phyloP scores from a whole-genome alignment of 1,140 invertebrate genomes.

The Teleogryllus occipitalis region DNA sequence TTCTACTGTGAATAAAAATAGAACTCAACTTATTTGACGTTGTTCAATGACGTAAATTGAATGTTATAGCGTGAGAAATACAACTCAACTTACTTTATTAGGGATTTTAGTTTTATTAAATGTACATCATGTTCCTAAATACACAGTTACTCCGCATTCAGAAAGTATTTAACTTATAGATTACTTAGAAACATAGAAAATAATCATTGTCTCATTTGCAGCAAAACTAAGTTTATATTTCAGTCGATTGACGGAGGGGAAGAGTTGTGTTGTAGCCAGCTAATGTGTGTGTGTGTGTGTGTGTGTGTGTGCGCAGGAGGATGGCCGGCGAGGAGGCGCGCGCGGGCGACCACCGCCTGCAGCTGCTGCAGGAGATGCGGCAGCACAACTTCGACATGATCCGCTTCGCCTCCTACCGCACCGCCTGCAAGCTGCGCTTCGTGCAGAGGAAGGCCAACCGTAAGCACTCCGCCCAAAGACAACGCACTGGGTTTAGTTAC shows the following conservation, averaged over 20 bases:
- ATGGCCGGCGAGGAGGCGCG: slow-evolving; percentile 8
- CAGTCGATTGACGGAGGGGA: neutral
- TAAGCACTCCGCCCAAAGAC: slow-evolving; percentile 41
- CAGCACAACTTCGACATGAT: slow-evolving; percentile 93
- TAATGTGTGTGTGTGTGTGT: neutral
- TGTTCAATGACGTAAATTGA: too few relatives aligned
- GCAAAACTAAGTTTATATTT: neutral
- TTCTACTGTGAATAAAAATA: too few relatives aligned
- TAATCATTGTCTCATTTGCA: too few relatives aligned
- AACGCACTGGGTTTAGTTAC: too few relatives aligned
- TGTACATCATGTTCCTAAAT: too few relatives aligned
- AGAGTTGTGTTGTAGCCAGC: neutral
- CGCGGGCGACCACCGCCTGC: slow-evolving; percentile 49
- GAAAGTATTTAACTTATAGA: too few relatives aligned
- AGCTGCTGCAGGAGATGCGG: slow-evolving; percentile 72
- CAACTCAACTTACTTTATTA: too few relatives aligned
- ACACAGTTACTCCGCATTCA: too few relatives aligned
- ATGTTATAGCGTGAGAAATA: too few relatives aligned
- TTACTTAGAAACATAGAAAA: too few relatives aligned
- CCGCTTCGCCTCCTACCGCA: slow-evolving; percentile 92
- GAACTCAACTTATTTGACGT: too few relatives aligned
- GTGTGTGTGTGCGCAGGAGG: slow-evolving; percentile 7
- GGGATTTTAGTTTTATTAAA: too few relatives aligned
- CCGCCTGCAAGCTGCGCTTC: slow-evolving; percentile 92
- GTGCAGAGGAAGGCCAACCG: slow-evolving; percentile 94